Conservation (phyloP, 1,140 invertebrate genomes). For the Lepidotrigona ventralis region DNA sequence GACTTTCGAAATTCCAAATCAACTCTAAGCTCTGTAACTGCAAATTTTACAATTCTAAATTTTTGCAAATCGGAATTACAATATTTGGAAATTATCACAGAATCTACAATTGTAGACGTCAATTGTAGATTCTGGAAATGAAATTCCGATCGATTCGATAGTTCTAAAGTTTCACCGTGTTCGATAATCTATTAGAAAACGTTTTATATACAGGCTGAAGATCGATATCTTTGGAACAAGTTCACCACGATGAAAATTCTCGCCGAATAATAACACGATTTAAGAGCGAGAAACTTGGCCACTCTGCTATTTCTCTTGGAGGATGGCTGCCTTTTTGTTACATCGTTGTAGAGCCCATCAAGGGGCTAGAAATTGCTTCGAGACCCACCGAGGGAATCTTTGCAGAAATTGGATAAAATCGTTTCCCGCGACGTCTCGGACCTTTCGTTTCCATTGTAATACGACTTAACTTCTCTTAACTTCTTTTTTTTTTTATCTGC, state of each 20-base stretch:
- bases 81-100: no score
- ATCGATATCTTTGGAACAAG: not conserved
- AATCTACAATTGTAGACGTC: no score
- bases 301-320: not conserved
- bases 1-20: no score
- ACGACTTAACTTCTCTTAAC: not conserved
- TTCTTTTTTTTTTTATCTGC: not conserved
- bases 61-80: no score
- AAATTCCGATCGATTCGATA: no score
- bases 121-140: no score
- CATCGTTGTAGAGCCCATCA: not conserved
- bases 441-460: not conserved
- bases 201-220: not conserved
- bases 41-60: no score
- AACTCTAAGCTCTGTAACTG: no score
- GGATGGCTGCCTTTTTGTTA: not conserved
- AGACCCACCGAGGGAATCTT: constrained; percentile 18
- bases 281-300: not conserved
- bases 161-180: no score
- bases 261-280: not conserved
- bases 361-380: constrained; percentile 10
- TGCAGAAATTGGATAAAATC: constrained; percentile 16
- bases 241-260: not conserved
- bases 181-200: not conserved
- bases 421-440: not conserved